These are phyloP conservation scores for Sebastes minor DNA, from an alignment of 2,797 vertebrate genomes.

Conservation along the genomic window DNA sequence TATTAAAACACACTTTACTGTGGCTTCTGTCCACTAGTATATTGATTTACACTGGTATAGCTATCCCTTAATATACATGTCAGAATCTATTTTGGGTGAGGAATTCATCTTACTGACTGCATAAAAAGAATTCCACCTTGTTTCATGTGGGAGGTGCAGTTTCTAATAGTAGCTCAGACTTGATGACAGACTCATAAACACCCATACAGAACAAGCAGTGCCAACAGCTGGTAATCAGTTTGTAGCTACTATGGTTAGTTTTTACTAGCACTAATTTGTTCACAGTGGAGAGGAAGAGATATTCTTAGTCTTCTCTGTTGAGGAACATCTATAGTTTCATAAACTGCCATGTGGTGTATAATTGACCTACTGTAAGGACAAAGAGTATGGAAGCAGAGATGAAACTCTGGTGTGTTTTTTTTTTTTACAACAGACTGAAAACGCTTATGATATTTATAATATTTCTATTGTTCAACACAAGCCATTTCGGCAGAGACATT, in stretches of 20 bases:
- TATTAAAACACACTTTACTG: neutral
- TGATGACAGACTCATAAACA: conserved; percentile 38
- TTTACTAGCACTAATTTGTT: neutral
- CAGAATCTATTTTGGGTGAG: conserved; percentile 27
- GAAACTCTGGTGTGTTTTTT: too few species aligned
- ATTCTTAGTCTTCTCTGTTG: neutral
- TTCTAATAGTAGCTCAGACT: conserved; percentile 8
- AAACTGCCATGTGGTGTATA: neutral
- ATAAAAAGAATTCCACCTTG: neutral
- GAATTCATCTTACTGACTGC: neutral
- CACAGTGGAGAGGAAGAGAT: neutral
- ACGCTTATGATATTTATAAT: neutral
- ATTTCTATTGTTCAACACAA: neutral
- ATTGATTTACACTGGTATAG: neutral
- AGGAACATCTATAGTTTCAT: neutral
- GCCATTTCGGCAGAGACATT: neutral
- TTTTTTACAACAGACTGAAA: neutral
- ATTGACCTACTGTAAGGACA: neutral
- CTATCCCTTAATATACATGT: neutral
- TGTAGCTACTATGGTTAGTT: neutral
- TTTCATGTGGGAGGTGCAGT: conserved; percentile 6
- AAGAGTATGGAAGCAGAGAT: neutral
- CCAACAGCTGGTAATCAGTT: conserved; percentile 6
- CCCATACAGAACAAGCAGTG: neutral
- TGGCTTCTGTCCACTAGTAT: neutral